A percentile compares a stretch with the other conserved stretches of the same genome.
Evolutionary conservation across 2,113 vertebrate genomes (phyloP).

Genomic region (Oryzias woworae): DNA sequence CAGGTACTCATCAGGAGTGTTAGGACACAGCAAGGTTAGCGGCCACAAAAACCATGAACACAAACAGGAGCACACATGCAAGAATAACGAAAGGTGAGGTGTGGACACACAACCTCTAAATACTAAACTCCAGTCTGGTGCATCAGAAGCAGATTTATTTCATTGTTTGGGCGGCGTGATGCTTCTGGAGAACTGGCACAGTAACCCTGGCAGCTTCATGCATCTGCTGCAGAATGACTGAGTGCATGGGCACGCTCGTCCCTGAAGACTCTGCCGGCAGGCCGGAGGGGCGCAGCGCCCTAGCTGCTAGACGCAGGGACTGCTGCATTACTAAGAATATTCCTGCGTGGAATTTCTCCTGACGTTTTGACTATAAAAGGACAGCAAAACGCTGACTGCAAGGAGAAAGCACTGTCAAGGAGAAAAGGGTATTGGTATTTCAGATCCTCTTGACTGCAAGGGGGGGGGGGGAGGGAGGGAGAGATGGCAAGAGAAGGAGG

Average conservation of each 20-base stretch:
- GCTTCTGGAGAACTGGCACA: slow-evolving; percentile 54
- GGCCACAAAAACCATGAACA: slow-evolving; percentile 85
- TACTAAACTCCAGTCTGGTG: slow-evolving; percentile 53
- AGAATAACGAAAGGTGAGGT: slow-evolving; percentile 49
- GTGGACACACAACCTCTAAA: slow-evolving; percentile 46
- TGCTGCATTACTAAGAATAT: slow-evolving; percentile 79
- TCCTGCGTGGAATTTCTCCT: slow-evolving; percentile 79
- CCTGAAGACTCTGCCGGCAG: slow-evolving; percentile 46
- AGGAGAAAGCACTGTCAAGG: slow-evolving; percentile 84
- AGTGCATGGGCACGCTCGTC: slow-evolving; percentile 61
- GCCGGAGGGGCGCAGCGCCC: slow-evolving; percentile 28
- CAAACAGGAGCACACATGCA: slow-evolving; percentile 37
- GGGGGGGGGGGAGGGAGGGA: slow-evolving; percentile 48
- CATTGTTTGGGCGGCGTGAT: slow-evolving; percentile 55
- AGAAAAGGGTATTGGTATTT: slow-evolving; percentile 99
- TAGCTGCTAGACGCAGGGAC: slow-evolving; percentile 53
- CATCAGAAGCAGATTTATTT: slow-evolving; percentile 42
- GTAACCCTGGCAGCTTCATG: slow-evolving; percentile 71
- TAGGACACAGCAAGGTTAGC: slow-evolving; percentile 99
- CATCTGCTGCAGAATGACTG: slow-evolving; percentile 28
- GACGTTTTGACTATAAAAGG: slow-evolving; percentile 96
- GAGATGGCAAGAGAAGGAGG: slow-evolving; percentile 57
- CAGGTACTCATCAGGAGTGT: slow-evolving; percentile 99
- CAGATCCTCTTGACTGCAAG: slow-evolving; percentile 87
- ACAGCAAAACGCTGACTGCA: slow-evolving; percentile 88